Base-by-base conservation (phyloP, 1,140 invertebrate genomes). In the Mizuhopecten yessoensis region DNA sequence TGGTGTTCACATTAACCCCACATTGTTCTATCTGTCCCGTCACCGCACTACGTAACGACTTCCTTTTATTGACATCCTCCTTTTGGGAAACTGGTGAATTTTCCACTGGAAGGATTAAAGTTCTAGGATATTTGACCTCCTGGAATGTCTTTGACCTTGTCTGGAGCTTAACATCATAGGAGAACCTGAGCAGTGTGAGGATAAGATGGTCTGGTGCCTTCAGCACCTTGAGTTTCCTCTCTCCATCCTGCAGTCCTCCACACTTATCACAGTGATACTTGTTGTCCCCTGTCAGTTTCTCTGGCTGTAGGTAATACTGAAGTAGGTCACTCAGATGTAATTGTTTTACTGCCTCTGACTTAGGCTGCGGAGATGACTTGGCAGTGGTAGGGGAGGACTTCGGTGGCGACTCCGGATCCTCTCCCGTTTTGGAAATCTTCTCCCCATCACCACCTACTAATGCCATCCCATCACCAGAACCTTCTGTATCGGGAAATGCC, bases 251-350 rank as follows among this genome's bases (percentile, higher is more conserved):
- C 0, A 98, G 96, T 20, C 97, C 97, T 15, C 97, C 97, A 95
- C 98, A 99, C 34, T 97, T 97, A 92, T 98, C 97, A 96, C 98
- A 99, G 91, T 97, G 97, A 95, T 98, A 99, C 93, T 98, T 97
- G 95, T 98, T 98, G 87, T 98, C 98, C 0, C 98, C 98, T n/a
- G 97, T 97, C 9, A 99, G 95, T 87, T 97, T 97, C 94, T 99
- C 98, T 0, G 98, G 97, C 13, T 97, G 97, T 88, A 98, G 97
- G 95, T 98, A 98, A 94, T 97, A 98, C 86, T 98, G 97, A 7
- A 98, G 96, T 0, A 98, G 88, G 87, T 95, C 94, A 93, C 94
- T 94, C 33, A 95, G 88, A 45, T 94, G 91, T 36, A 95, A 86
- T 17, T 89, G 86, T 86, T 90, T 89, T 29, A 39, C 34, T 45